Evolutionary conservation across 1,140 invertebrate species (phyloP).

Genomic region (Brachionus plicatilis): DNA sequence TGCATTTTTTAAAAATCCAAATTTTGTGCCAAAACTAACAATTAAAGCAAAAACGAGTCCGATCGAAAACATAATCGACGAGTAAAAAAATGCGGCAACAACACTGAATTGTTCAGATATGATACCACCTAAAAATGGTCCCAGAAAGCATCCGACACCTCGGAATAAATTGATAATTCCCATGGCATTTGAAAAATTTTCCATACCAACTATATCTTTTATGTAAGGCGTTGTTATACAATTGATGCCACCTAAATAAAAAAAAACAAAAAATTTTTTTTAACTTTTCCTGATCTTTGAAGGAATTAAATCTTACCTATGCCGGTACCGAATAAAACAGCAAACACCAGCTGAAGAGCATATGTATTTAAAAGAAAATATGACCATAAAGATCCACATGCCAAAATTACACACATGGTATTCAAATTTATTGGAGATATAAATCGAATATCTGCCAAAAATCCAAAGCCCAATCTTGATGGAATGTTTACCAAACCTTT

Average conservation of each 20-base stretch:
- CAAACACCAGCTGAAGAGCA: background rate
- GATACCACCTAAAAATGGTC: constrained; percentile 9
- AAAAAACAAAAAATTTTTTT: background rate
- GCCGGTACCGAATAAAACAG: background rate
- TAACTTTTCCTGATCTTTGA: no score
- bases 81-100: constrained; percentile 2
- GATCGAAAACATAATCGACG: background rate
- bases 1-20: background rate
- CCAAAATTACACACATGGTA: background rate
- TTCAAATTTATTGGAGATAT: constrained; percentile 22
- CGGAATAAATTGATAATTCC: constrained; percentile 35
- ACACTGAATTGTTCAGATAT: constrained; percentile 5
- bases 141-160: constrained; percentile 8
- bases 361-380: constrained; percentile 9
- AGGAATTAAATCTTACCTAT: background rate
- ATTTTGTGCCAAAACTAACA: background rate
- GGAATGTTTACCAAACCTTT: constrained; percentile 31
- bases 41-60: background rate
- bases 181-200: constrained; percentile 30
- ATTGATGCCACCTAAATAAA: constrained; percentile 19
- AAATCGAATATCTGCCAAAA: constrained; percentile 5
- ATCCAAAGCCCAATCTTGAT: background rate
- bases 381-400: background rate
- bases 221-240: background rate
- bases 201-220: constrained; percentile 4